Base-by-base conservation (phyloP, 2,113 vertebrate species). In the Lota lota region DNA sequence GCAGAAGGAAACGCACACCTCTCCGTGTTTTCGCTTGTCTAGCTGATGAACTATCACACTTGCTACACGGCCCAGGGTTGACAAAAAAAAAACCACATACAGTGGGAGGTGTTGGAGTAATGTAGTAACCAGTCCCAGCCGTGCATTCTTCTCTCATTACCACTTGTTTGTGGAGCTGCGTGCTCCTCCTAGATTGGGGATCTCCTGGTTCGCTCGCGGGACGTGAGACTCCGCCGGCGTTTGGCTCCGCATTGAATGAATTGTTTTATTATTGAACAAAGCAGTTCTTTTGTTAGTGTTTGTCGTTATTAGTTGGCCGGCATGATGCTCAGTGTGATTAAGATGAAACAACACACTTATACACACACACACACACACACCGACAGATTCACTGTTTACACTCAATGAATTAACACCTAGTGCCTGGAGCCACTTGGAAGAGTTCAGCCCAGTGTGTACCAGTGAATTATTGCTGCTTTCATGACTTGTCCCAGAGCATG, bases 21-120 rank as follows among this genome's bases (percentile, higher is more conserved):
- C 63, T 62, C 69, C 74, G 71, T 85, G 86, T 88, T 89, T 90
- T 92, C 83, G 77, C 86, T 87, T 88, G 83, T 89, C 85, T 85
- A 54, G 63, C 67, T 85, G 88, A 88, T 85, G 67, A 81, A 88
- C 77, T 81, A 79, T 85, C 73, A 77, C 19, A 74, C 73, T 67
- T 22, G 19, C 57, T 47, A 47, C 40, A 47, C 40, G 40, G 40
- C 40, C 12, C 40, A 47, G 40, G 40, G 40, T 47, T 4, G 10
- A 10, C 40, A 47, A 7, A 47, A 47, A 10, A 10, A 4, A 10
- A n/a, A n/a, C n/a, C 70, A 65, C 67, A 22, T 22, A 20, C 24
- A 73, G 57, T 78, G 21, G 57, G 12, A 57, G 28, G 7, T 22
- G 73, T 61, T 64, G 78, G 63, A 24, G 63, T 71, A 76, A 68